Evolutionary conservation across 2,113 vertebrate species (phyloP).

Genomic region (Poeciliopsis turrubarensis): DNA sequence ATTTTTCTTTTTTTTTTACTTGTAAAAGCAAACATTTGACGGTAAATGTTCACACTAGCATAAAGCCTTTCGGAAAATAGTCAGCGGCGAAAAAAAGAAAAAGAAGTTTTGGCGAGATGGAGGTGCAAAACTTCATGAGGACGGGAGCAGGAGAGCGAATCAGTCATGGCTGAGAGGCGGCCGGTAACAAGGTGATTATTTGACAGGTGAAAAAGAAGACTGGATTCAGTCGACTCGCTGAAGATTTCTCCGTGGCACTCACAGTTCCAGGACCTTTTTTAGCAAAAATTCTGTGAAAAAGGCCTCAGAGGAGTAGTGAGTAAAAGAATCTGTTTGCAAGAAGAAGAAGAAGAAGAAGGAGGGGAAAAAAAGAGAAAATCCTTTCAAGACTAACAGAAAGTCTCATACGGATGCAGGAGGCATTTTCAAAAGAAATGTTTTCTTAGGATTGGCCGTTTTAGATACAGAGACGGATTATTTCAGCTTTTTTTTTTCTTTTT

Average conservation of each 20-base stretch:
- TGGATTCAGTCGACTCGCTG: not conserved
- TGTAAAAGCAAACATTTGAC: not conserved
- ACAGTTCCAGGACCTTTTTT: not conserved
- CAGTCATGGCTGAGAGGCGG: not conserved
- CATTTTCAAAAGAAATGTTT: not conserved
- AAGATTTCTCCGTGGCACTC: not conserved
- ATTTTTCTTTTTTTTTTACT: too few species aligned
- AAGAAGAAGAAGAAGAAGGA: not conserved
- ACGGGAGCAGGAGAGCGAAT: not conserved
- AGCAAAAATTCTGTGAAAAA: not conserved
- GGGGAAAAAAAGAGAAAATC: not conserved
- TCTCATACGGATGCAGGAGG: not conserved
- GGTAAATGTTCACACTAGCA: not conserved
- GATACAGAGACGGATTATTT: not conserved
- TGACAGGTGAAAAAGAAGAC: not conserved
- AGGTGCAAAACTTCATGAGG: not conserved
- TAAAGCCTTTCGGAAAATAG: not conserved
- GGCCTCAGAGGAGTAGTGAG: not conserved
- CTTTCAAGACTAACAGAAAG: not conserved
- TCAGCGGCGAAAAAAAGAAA: not conserved
- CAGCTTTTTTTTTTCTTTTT: not conserved
- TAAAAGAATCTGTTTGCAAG: not conserved
- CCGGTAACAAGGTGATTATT: not conserved
- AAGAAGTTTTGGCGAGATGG: not conserved
- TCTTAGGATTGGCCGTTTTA: not conserved